These are phyloP conservation scores for Lithophane leautieri DNA, from an alignment of 2,888 invertebrate genomes.

Conservation along the genomic window DNA sequence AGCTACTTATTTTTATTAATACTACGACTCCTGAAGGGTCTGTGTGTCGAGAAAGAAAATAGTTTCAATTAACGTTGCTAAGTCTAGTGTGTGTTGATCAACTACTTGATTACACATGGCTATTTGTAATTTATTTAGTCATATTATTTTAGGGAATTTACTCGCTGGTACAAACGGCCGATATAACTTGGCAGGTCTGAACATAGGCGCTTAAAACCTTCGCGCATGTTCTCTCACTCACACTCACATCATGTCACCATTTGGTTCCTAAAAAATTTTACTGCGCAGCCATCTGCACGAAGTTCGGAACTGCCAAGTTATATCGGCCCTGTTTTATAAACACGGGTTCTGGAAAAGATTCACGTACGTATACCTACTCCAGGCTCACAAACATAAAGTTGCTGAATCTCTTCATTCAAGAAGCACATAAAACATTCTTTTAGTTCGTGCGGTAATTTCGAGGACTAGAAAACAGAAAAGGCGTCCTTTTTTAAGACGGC, in stretches of 20 bases:
- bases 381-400: slow-evolving; percentile 68
- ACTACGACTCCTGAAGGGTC: slow-evolving; percentile 30
- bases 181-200: too few species aligned
- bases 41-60: slow-evolving; percentile 22
- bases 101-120: background rate
- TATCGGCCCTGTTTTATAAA: background rate
- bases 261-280: too few species aligned
- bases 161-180: background rate
- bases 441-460: slow-evolving; percentile 69
- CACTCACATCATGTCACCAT: too few species aligned
- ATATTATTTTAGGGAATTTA: slow-evolving; percentile 4
- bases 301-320: too few species aligned
- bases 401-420: slow-evolving; percentile 66
- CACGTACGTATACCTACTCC: slow-evolving; percentile 58
- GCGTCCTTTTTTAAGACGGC: slow-evolving; percentile 73
- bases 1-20: slow-evolving; percentile 63
- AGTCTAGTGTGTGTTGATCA: slow-evolving; percentile 20
- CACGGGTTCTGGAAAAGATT: slow-evolving; percentile 51
- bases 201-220: too few species aligned
- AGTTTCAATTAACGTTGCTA: slow-evolving; percentile 32
- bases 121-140: background rate
- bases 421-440: slow-evolving; percentile 68
- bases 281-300: too few species aligned
- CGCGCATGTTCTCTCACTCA: too few species aligned
- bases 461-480: slow-evolving; percentile 66